Percentiles rank a stretch among this genome's conserved stretches.
phyloP scores from a whole-genome alignment of 1,140 invertebrate genomes.

The Ptiloglossa arizonensis region DNA sequence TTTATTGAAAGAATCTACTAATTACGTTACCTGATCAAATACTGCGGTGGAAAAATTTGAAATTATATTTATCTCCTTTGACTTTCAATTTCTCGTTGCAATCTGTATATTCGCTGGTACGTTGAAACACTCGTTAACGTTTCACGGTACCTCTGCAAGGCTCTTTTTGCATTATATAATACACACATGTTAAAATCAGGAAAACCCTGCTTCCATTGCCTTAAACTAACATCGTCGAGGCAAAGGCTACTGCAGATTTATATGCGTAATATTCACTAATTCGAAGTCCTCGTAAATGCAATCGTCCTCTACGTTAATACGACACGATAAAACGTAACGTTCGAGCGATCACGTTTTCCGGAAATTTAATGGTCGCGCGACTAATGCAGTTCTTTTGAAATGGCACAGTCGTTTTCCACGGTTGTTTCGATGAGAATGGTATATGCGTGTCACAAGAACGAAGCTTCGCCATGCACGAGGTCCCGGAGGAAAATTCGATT shows the following conservation, averaged over 20 bases:
- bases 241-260: no score
- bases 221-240: not conserved
- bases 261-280: not conserved
- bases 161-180: not conserved
- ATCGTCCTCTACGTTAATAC: not conserved
- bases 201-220: not conserved
- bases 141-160: no score
- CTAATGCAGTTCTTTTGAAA: constrained; percentile 1
- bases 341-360: not conserved
- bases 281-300: not conserved
- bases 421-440: not conserved
- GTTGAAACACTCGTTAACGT: no score
- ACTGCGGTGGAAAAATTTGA: no score
- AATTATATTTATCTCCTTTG: no score
- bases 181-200: no score
- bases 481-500: not conserved
- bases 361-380: constrained; percentile 14
- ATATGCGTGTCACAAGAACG: no score
- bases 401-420: not conserved
- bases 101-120: no score
- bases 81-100: no score
- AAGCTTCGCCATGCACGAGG: not conserved
- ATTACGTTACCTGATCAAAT: no score
- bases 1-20: no score
- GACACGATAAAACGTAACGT: not conserved